phyloP scores from a whole-genome alignment of 2,797 vertebrate species.

The Diplodus puntazzo region DNA sequence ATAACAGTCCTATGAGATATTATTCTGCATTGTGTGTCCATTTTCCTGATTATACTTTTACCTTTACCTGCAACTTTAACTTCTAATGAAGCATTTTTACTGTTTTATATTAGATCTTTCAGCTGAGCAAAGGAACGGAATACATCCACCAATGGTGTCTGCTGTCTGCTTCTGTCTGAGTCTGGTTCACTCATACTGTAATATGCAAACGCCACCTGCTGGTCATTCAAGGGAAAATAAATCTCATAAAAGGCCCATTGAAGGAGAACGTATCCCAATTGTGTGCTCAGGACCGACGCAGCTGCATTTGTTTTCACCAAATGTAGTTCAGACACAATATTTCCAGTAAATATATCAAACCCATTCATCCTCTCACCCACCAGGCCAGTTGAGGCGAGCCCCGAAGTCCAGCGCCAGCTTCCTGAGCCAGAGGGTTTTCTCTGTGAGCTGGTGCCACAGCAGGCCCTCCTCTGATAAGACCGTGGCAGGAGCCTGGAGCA shows the following conservation, averaged over 20 bases:
- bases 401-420: constrained; percentile 87
- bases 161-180: constrained; percentile 5
- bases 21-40: not conserved
- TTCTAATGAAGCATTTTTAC: not conserved
- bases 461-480: constrained; percentile 80
- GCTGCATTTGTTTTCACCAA: not conserved
- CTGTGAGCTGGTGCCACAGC: constrained; percentile 84
- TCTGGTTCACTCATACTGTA: not conserved
- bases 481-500: constrained; percentile 87
- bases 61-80: not conserved
- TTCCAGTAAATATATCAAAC: not conserved
- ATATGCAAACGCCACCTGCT: constrained; percentile 51
- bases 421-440: constrained; percentile 91
- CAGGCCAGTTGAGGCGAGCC: constrained; percentile 91
- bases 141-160: not conserved
- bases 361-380: constrained; percentile 71
- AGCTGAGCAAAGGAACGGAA: not conserved
- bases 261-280: not conserved
- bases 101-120: not conserved
- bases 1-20: not conserved
- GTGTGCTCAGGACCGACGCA: constrained; percentile 3
- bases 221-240: constrained; percentile 26
- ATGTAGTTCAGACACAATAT: not conserved
- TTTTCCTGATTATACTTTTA: not conserved
- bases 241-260: not conserved